phyloP scores from a whole-genome alignment of 2,113 vertebrate species.

The Scolopax mira region DNA sequence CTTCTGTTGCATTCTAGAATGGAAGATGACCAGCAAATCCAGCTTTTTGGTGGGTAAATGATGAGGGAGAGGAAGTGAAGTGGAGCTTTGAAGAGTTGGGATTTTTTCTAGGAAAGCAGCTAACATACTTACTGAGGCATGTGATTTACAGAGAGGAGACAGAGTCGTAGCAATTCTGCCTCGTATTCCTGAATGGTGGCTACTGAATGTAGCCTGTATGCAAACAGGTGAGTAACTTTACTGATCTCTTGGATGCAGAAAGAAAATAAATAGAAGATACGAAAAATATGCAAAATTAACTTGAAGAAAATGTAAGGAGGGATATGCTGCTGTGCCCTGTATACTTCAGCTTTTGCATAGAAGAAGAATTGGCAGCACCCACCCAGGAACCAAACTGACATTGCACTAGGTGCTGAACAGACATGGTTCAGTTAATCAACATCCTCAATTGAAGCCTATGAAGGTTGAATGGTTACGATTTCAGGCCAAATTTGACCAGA shows the following conservation, averaged over 20 bases:
- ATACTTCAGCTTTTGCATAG: background rate
- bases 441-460: background rate
- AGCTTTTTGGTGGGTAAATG: conserved; percentile 74
- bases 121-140: conserved; percentile 48
- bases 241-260: background rate
- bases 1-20: conserved; percentile 9
- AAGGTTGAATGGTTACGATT: background rate
- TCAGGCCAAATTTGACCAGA: background rate
- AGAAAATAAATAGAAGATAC: background rate
- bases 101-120: conserved; percentile 66
- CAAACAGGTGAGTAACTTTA: conserved; percentile 53
- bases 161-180: conserved; percentile 61
- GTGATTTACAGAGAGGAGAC: conserved; percentile 66
- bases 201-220: conserved; percentile 65
- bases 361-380: background rate
- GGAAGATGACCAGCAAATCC: conserved; percentile 39
- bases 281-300: accelerated
- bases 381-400: background rate
- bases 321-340: background rate
- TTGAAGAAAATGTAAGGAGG: background rate
- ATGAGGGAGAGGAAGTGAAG: conserved; percentile 56
- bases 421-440: accelerated
- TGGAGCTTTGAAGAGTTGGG: conserved; percentile 74
- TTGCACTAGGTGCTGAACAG: background rate
- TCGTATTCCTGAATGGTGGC: conserved; percentile 72